Percentiles rank a stretch among this genome's conserved stretches.
Conservation (phyloP, 2,797 vertebrate genomes). For the Falco concolor region DNA sequence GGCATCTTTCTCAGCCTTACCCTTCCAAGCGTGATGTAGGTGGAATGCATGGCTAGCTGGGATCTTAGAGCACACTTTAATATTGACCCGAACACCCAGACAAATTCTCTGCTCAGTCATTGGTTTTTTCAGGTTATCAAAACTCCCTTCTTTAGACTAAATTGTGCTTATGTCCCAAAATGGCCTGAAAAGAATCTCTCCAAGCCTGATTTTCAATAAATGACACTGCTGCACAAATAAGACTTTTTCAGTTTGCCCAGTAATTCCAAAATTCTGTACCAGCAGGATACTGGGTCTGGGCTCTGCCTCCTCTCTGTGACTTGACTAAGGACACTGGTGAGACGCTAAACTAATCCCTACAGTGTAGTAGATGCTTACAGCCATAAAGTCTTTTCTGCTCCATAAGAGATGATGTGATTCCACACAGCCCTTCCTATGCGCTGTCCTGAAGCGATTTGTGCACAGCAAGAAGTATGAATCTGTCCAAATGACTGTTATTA, state of each 20-base stretch:
- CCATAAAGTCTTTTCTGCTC: background rate
- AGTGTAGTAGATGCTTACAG: background rate
- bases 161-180: background rate
- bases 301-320: background rate
- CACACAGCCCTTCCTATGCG: background rate
- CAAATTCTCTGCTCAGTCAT: background rate
- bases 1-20: background rate
- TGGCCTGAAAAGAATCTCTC: background rate
- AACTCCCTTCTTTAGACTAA: background rate
- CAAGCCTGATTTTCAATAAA: background rate
- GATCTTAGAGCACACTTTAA: background rate
- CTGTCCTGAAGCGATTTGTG: constrained; percentile 40
- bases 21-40: background rate
- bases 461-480: constrained; percentile 10
- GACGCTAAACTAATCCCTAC: background rate
- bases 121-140: background rate
- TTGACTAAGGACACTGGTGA: background rate
- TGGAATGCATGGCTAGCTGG: background rate
- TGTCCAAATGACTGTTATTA: constrained; percentile 33
- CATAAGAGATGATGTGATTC: background rate
- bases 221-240: background rate
- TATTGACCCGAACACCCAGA: background rate
- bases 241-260: background rate
- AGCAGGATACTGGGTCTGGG: background rate
- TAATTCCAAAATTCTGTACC: background rate